Conservation (phyloP, 2,888 invertebrate species). For the Dynastes tityus region DNA sequence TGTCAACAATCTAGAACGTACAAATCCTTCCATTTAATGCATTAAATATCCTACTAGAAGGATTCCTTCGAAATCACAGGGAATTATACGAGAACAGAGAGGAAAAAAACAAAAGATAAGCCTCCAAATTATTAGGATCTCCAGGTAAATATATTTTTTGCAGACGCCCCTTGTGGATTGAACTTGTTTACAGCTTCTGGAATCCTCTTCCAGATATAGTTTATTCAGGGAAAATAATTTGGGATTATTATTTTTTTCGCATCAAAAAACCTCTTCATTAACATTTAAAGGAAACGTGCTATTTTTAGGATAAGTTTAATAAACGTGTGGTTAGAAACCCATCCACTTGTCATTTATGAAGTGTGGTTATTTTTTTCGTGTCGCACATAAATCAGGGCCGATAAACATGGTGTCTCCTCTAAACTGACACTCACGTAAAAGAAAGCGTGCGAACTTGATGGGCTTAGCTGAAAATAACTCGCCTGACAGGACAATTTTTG, state of each 20-base stretch:
- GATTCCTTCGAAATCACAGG: not conserved
- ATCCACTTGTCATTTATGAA: constrained; percentile 44
- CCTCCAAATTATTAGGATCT: not conserved
- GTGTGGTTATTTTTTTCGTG: constrained; percentile 40
- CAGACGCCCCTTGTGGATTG: too few relatives aligned
- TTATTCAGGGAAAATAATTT: too few relatives aligned
- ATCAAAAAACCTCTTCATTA: not conserved
- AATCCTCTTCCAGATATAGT: too few relatives aligned
- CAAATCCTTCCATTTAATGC: constrained; percentile 1
- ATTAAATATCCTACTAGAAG: not conserved
- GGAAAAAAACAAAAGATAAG: constrained; percentile 15
- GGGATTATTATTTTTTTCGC: too few relatives aligned
- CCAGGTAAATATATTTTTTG: too few relatives aligned
- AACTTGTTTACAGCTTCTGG: too few relatives aligned
- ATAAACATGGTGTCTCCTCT: constrained; percentile 27
- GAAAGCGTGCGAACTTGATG: constrained; percentile 25
- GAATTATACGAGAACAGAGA: not conserved
- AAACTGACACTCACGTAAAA: not conserved
- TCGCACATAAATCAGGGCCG: constrained; percentile 32
- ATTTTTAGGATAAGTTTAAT: not conserved
- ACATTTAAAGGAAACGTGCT: not conserved
- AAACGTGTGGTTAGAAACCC: not conserved
- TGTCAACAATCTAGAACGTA: not conserved
- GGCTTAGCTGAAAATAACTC: not conserved
- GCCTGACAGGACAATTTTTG: not conserved